Evolutionary conservation across 2,113 vertebrate species (phyloP).

Genomic region (Enhydra lutris): DNA sequence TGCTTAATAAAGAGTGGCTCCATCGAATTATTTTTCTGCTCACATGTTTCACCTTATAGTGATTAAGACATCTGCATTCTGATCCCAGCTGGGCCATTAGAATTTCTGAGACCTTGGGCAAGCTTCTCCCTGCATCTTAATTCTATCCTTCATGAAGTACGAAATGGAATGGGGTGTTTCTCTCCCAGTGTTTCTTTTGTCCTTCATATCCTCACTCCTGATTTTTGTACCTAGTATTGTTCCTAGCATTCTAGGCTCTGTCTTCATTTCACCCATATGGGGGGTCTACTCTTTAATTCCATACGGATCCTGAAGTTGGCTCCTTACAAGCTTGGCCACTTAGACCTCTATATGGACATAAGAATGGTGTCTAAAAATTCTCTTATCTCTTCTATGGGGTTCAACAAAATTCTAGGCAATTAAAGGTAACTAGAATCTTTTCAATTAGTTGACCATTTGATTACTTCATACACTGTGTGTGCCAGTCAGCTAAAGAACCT

Average conservation of each 20-base stretch:
- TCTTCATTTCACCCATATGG: neutral
- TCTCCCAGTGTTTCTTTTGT: neutral
- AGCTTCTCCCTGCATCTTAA: neutral
- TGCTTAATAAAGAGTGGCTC: neutral
- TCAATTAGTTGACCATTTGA: neutral
- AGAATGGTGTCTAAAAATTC: neutral
- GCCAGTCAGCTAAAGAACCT: neutral
- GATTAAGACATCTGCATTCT: neutral
- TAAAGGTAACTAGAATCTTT: neutral
- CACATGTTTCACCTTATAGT: neutral
- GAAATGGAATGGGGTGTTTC: neutral
- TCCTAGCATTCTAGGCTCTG: neutral
- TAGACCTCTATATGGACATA: neutral
- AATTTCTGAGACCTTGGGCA: neutral
- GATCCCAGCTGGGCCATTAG: neutral
- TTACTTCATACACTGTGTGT: neutral
- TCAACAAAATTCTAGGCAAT: neutral
- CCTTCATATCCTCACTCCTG: neutral
- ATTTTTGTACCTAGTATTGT: neutral
- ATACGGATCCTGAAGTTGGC: neutral
- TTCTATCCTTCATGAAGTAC: neutral
- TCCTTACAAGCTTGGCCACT: neutral
- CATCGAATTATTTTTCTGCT: neutral
- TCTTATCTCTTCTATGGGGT: neutral
- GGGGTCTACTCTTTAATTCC: neutral